Evolutionary conservation across 2,113 vertebrate genomes (phyloP).

Genomic region (Puntigrus tetrazona): DNA sequence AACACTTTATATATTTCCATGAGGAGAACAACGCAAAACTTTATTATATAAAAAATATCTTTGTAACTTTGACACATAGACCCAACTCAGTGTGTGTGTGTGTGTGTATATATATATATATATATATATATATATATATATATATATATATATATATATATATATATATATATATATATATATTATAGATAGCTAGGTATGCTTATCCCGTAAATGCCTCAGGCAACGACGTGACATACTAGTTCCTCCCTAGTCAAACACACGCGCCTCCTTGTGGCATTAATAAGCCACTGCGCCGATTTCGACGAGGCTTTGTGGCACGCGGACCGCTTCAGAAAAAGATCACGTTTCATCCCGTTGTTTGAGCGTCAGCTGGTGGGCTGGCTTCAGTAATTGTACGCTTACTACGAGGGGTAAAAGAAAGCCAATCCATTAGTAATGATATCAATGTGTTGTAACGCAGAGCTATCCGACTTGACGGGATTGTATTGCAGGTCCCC

Average conservation of each 20-base stretch:
- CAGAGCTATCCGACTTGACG: background rate
- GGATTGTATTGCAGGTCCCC: background rate
- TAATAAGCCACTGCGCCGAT: background rate
- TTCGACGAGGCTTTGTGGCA: background rate
- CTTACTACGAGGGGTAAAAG: slow-evolving; percentile 4
- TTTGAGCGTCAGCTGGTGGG: slow-evolving; percentile 38
- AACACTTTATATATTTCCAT: background rate
- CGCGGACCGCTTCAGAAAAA: background rate
- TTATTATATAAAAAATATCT: background rate
- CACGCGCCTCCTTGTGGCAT: slow-evolving; percentile 43
- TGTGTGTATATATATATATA: too few species aligned
- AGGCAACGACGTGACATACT: background rate
- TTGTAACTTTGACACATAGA: background rate
- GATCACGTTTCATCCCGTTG: slow-evolving; percentile 34
- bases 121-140: background rate
- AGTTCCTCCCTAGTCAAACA: background rate
- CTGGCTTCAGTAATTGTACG: slow-evolving; percentile 29
- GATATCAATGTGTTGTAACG: background rate
- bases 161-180: background rate
- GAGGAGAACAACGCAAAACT: background rate
- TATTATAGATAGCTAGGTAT: too few species aligned
- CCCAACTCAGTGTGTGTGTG: too few species aligned
- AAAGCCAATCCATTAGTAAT: slow-evolving; percentile 13
- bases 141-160: background rate
- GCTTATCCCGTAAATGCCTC: background rate